phyloP scores from a whole-genome alignment of 2,888 invertebrate genomes.

The Eilema griseolum region DNA sequence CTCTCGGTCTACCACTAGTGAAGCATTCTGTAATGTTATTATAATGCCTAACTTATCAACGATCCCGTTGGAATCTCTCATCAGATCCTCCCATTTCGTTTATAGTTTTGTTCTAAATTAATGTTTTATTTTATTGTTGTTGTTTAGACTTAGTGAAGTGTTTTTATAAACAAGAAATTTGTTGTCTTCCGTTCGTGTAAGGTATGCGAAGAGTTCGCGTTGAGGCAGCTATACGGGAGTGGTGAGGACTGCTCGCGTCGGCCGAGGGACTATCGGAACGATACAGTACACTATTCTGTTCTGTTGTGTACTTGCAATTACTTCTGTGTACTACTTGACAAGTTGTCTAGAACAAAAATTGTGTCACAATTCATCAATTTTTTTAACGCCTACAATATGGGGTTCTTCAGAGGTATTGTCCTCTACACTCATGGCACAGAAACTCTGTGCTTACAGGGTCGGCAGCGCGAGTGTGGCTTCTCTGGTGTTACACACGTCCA shows the following conservation, averaged over 20 bases:
- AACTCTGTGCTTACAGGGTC: too few relatives aligned
- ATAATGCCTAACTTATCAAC: constrained; percentile 41
- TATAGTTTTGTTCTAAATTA: constrained; percentile 60
- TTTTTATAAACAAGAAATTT: constrained; percentile 54
- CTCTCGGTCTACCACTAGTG: constrained; percentile 49
- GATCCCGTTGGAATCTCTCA: constrained; percentile 63
- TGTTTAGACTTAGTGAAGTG: constrained; percentile 55
- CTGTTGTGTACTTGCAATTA: constrained; percentile 25
- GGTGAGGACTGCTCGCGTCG: constrained; percentile 9
- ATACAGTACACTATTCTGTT: constrained; percentile 45
- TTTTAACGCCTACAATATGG: too few relatives aligned
- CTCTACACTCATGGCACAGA: too few relatives aligned
- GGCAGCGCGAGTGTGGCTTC: too few relatives aligned
- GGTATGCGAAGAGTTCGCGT: constrained; percentile 56
- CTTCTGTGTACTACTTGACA: neutral
- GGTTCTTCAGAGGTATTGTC: too few relatives aligned
- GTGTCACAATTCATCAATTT: constrained; percentile 6
- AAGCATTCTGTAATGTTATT: constrained; percentile 39
- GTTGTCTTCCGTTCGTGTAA: constrained; percentile 79
- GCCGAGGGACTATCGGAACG: constrained; percentile 21
- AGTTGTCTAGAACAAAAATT: neutral
- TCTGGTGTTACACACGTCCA: too few relatives aligned
- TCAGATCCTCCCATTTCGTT: constrained; percentile 45
- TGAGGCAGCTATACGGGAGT: constrained; percentile 58
- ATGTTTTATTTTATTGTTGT: constrained; percentile 68